phyloP scores from a whole-genome alignment of 2,113 vertebrate species.

The Gallinago media region DNA sequence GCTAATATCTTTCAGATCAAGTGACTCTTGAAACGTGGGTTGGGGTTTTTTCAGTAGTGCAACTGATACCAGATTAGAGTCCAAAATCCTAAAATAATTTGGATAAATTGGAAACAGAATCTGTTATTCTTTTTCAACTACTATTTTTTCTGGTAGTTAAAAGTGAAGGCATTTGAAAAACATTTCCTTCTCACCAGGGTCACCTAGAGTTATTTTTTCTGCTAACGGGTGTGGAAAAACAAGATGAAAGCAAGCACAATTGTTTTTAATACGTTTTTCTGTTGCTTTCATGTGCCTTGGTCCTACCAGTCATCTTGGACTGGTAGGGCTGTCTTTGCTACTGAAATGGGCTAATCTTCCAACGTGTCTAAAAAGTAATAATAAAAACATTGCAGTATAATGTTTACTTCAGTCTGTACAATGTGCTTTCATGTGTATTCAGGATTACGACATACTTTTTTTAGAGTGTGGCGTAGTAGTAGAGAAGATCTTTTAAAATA shows the following conservation, averaged over 20 bases:
- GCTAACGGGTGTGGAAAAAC: conserved; percentile 37
- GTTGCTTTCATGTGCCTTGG: conserved; percentile 15
- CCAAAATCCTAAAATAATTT: conserved; percentile 2
- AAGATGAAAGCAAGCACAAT: conserved; percentile 19
- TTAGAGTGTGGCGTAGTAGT: too few relatives aligned
- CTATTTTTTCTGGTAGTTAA: not conserved
- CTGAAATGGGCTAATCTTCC: not conserved
- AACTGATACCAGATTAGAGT: conserved; percentile 1
- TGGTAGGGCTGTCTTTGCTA: not conserved
- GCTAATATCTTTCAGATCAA: not conserved
- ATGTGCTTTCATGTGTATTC: not conserved
- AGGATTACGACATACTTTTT: not conserved
- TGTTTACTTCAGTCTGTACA: not conserved
- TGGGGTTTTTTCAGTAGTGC: not conserved
- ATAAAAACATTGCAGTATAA: not conserved
- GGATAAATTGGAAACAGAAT: conserved; percentile 18
- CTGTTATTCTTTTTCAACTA: not conserved
- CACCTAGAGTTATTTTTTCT: not conserved
- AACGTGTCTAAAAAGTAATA: not conserved
- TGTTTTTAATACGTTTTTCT: not conserved
- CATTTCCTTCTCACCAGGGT: conserved; percentile 28
- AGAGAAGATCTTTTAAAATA: not conserved
- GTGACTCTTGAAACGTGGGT: not conserved
- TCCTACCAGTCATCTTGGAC: not conserved
- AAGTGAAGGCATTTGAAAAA: conserved; percentile 32